Conservation (phyloP, 2,888 invertebrate genomes). For the Drosophila macrothrix region DNA sequence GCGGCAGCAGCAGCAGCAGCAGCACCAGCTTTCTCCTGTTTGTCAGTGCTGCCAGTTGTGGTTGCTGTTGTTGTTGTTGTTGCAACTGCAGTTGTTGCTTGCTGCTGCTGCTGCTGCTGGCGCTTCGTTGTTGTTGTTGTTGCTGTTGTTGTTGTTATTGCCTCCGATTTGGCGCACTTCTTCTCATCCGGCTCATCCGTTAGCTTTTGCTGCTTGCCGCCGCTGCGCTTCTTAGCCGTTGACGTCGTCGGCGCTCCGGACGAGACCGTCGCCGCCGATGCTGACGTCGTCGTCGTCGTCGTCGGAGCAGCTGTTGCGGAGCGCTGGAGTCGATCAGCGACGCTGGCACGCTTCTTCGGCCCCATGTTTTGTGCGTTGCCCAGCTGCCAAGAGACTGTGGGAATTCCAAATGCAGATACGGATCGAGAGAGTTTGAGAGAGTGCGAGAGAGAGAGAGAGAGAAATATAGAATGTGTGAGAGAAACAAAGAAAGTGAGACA, state of each 20-base stretch:
- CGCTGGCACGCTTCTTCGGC: slow-evolving; percentile 83
- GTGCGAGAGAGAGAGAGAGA: background rate
- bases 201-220: slow-evolving; percentile 63
- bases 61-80: slow-evolving; percentile 11
- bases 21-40: slow-evolving; percentile 21
- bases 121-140: slow-evolving; percentile 11
- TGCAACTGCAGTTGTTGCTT: slow-evolving; percentile 13
- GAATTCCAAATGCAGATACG: background rate
- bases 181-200: slow-evolving; percentile 60
- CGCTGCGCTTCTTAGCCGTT: slow-evolving; percentile 70
- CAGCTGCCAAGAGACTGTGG: slow-evolving; percentile 29
- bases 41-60: slow-evolving; percentile 11
- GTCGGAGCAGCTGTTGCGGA: slow-evolving; percentile 41
- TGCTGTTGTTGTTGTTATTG: slow-evolving; percentile 22
- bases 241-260: slow-evolving; percentile 45
- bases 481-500: background rate
- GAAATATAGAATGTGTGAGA: too few species aligned
- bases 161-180: slow-evolving; percentile 45
- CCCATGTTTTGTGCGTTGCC: slow-evolving; percentile 56
- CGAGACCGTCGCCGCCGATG: slow-evolving; percentile 1
- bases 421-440: background rate
- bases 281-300: slow-evolving; percentile 30
- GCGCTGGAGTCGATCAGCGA: slow-evolving; percentile 82
- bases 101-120: slow-evolving; percentile 12
- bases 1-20: background rate